Conservation (phyloP, 2,113 vertebrate species). For the Spea bombifrons region DNA sequence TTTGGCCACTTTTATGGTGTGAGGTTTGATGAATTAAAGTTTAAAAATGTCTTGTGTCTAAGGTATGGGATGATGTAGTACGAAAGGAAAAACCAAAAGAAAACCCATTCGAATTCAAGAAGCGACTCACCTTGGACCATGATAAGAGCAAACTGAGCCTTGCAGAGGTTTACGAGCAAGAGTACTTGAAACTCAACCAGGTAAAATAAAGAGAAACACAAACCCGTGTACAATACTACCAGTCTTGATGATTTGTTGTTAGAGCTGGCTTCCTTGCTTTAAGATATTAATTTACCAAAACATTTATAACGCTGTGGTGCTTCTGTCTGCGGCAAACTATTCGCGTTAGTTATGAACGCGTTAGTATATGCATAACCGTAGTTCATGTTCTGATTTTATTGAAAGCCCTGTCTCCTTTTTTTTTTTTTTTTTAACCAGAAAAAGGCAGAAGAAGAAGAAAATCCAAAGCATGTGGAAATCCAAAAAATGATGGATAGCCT, state of each 20-base stretch:
- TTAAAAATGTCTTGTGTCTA: slow-evolving; percentile 51
- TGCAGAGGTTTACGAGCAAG: slow-evolving; percentile 92
- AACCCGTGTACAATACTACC: not conserved
- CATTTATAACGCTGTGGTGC: too few species aligned
- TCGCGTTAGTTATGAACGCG: too few species aligned
- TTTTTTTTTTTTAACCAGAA: slow-evolving; percentile 62
- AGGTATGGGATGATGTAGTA: slow-evolving; percentile 95
- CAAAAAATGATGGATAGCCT: slow-evolving; percentile 90
- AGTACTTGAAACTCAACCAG: slow-evolving; percentile 88
- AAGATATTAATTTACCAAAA: too few species aligned
- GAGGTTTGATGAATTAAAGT: too few species aligned
- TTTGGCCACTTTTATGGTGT: too few species aligned
- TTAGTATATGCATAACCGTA: too few species aligned
- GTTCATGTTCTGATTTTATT: too few species aligned
- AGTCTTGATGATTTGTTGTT: too few species aligned
- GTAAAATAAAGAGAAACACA: slow-evolving; percentile 56
- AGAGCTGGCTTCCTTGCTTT: too few species aligned
- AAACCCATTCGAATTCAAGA: slow-evolving; percentile 89
- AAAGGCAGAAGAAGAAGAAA: slow-evolving; percentile 83
- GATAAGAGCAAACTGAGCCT: slow-evolving; percentile 97
- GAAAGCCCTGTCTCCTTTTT: too few species aligned
- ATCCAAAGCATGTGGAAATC: slow-evolving; percentile 86
- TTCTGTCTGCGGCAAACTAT: too few species aligned
- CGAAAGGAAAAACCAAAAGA: slow-evolving; percentile 94
- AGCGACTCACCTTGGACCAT: slow-evolving; percentile 86